Base-by-base conservation (phyloP, 2,888 invertebrate species). In the Diadegma fenestrale region DNA sequence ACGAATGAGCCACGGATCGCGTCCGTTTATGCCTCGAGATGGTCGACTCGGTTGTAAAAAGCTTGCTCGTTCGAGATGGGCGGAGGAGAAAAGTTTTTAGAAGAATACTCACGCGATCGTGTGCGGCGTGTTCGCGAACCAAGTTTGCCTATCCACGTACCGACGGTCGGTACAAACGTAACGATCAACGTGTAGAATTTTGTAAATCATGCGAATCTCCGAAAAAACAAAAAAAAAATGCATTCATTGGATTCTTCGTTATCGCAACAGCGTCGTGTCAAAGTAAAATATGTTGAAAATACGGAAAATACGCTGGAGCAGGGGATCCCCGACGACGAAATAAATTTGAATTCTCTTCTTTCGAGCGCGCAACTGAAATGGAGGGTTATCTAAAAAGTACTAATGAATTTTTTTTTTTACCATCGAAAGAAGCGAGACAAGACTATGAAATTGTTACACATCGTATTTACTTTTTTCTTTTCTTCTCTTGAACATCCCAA, bases 391-490 rank as follows among this genome's bases (percentile, higher is more conserved):
- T 69, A 69, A 41, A 41, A 68, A 43, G 14, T 6, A 48, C 45
- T 45, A 48, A 4, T n/a, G 8, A n/a, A n/a, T n/a, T n/a, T 45
- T 12, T 48, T 43, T 43, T 48, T 66, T 5, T 54, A 72, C 7
- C 58, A 26, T 58, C 72, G 63, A 71, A 82, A 69, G 61, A 73
- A 81, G 73, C 73, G 78, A 75, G 43, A 78, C 73, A 54, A 85
- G 68, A 58, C 68, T 64, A 54, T 48, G 8, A 58, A 73, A 68
- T 66, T 61, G 17, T 83, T 80, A 54, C 64, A 64, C 64, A 51
- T 82, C 77, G 61, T 78, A 43, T 63, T 66, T 69, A 26, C 58
- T 81, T 43, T 73, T 54, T 63, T 68, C 12, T 77, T 45, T 66
- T 43, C 66, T 41, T 61, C 54, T 43, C 22, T 66, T 45, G 61